Base-by-base conservation (phyloP, 1,140 invertebrate genomes). In the Orchesella cincta region DNA sequence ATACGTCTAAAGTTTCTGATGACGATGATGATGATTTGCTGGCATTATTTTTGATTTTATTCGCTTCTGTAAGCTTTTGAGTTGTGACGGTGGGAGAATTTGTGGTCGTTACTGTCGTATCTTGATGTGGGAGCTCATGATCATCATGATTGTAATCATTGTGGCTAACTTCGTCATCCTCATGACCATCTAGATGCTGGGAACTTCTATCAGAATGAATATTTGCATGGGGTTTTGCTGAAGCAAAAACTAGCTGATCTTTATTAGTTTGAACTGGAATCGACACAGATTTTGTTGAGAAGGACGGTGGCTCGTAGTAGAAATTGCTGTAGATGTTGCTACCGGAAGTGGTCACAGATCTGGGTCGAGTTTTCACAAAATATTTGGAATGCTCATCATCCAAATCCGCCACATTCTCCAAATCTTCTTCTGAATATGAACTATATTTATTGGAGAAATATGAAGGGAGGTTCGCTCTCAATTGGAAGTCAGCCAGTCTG, bases 351-450 rank as follows among this genome's bases (percentile, higher is more conserved):
- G 51, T 5, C 16, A 64, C 74, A 75, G 23, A 28, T 57, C 74
- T 76, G 3, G 78, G 78, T 39, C 72, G 72, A 1, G 78, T 79
- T 28, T 79, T 79, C 1, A 79, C 70, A 64, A 79, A 79, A 54
- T 79, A 79, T 52, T 76, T 74, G 29, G 62, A 73, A 31, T 79
- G 78, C 70, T 76, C 52, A 76, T 79, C 78, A 46, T 75, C 78
- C 29, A 73, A 67, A 64, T 79, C 78, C 1, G 74, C 74, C 20
- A 76, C 78, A 31, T 76, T 76, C 29, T 79, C 74, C 46, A 73
- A 39, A 33, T 73, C 67, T 20, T 76, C 74, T 28, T 79, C 78
- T 3, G 78, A 73, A 34, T 79, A 79, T 12, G 57, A 64, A 28
- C 51, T 51, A 28, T 74, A 77, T 35, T 62, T 64, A 31, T 57